Evolutionary conservation across 2,888 invertebrate genomes (phyloP).

Genomic region (Pomacea canaliculata): DNA sequence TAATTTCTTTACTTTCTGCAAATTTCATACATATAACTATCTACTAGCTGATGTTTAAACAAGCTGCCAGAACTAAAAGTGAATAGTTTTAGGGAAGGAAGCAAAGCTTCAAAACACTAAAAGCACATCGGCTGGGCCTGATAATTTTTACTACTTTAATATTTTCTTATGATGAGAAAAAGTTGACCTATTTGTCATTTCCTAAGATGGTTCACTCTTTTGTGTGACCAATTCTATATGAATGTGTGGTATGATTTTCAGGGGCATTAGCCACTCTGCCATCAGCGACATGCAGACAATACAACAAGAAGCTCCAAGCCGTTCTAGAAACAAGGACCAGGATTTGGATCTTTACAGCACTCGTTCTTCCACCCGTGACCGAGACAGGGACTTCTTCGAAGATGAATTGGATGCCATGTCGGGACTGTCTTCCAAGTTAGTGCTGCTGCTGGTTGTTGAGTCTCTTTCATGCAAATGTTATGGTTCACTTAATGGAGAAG

Average conservation of each 20-base stretch:
- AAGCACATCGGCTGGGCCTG: no score
- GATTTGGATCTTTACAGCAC: slow-evolving; percentile 27
- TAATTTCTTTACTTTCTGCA: neutral
- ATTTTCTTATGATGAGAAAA: no score
- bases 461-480: no score
- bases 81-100: no score
- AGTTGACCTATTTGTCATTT: no score
- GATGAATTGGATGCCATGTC: slow-evolving; percentile 69
- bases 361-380: slow-evolving; percentile 37
- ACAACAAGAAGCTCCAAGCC: slow-evolving; percentile 79
- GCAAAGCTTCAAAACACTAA: no score
- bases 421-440: slow-evolving; percentile 26
- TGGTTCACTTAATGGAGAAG: no score
- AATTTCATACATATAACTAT: neutral
- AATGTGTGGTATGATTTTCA: slow-evolving; percentile 31
- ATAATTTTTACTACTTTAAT: no score
- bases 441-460: neutral
- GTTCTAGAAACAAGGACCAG: slow-evolving; percentile 32
- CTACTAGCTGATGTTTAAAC: neutral
- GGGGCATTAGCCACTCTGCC: slow-evolving; percentile 83
- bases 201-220: no score
- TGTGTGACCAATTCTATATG: no score
- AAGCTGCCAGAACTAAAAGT: no score
- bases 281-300: slow-evolving; percentile 91
- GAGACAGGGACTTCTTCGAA: slow-evolving; percentile 66